phyloP scores from a whole-genome alignment of 2,797 vertebrate species.

The Etheostoma perlongum region DNA sequence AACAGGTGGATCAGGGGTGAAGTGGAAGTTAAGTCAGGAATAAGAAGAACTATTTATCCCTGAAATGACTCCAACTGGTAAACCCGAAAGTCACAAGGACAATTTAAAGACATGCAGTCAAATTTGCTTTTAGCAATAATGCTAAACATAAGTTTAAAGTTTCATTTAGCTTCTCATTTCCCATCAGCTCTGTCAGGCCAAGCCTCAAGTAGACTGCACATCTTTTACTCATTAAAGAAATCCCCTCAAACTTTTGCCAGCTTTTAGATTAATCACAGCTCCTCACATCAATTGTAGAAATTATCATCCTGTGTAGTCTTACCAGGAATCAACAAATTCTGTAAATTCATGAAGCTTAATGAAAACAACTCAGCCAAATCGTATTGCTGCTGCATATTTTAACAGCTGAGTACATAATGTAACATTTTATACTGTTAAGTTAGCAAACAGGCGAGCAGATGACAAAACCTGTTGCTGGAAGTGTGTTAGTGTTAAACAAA shows the following conservation, averaged over 20 bases:
- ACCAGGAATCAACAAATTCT: slow-evolving; percentile 43
- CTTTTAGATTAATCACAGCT: slow-evolving; percentile 63
- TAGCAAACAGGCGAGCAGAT: slow-evolving; percentile 1
- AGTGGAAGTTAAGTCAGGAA: slow-evolving; percentile 56
- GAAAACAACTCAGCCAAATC: slow-evolving; percentile 27
- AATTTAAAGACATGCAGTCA: slow-evolving; percentile 29
- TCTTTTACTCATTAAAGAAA: slow-evolving; percentile 61
- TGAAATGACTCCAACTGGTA: slow-evolving; percentile 12
- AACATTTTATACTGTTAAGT: slow-evolving; percentile 9
- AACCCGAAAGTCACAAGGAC: slow-evolving; percentile 14
- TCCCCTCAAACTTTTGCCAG: slow-evolving; percentile 51
- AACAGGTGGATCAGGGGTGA: slow-evolving; percentile 76
- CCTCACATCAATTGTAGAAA: slow-evolving; percentile 39
- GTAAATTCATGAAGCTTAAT: slow-evolving; percentile 26
- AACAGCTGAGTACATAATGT: not conserved
- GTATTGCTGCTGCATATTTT: not conserved
- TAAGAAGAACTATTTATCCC: slow-evolving; percentile 54
- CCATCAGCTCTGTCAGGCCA: slow-evolving; percentile 43
- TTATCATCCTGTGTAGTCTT: slow-evolving; percentile 44
- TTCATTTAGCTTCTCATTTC: slow-evolving; percentile 59
- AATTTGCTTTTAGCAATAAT: slow-evolving; percentile 29
- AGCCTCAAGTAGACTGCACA: slow-evolving; percentile 54
- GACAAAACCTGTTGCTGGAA: not conserved
- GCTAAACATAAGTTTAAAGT: slow-evolving; percentile 39
- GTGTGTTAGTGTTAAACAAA: slow-evolving; percentile 1